Conservation (phyloP, 2,113 vertebrate genomes). For the Gymnorhina tibicen region DNA sequence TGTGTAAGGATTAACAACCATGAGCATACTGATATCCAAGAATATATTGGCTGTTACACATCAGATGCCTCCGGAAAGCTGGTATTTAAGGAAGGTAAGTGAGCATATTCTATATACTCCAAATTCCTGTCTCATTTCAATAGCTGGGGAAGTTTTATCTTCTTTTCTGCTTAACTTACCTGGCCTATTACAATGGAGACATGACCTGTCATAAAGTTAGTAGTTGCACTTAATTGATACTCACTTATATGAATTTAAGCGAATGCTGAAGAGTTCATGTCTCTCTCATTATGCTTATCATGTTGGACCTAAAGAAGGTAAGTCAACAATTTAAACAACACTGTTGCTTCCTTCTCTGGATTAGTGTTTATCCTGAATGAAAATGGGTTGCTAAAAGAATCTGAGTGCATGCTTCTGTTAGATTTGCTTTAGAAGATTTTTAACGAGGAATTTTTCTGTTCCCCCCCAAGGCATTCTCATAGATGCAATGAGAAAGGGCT, state of each 20-base stretch:
- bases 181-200: not conserved
- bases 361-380: not conserved
- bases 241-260: not conserved
- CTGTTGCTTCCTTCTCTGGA: not conserved
- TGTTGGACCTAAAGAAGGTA: not conserved
- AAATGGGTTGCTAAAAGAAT: not conserved
- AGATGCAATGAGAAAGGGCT: constrained; percentile 95
- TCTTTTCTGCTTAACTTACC: not conserved
- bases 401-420: not conserved
- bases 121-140: not conserved
- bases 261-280: not conserved
- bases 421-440: not conserved
- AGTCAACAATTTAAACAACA: not conserved
- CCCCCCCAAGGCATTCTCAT: constrained; percentile 84
- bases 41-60: constrained; percentile 96
- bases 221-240: not conserved
- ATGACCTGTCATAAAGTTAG: not conserved
- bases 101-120: not conserved
- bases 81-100: constrained; percentile 90
- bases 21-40: constrained; percentile 97
- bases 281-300: not conserved
- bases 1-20: constrained; percentile 98
- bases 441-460: not conserved
- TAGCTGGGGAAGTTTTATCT: not conserved
- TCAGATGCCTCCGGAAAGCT: constrained; percentile 88